These are phyloP conservation scores for Eurystomus glaucurus DNA, from an alignment of 2,797 vertebrate species.

Conservation along the genomic window DNA sequence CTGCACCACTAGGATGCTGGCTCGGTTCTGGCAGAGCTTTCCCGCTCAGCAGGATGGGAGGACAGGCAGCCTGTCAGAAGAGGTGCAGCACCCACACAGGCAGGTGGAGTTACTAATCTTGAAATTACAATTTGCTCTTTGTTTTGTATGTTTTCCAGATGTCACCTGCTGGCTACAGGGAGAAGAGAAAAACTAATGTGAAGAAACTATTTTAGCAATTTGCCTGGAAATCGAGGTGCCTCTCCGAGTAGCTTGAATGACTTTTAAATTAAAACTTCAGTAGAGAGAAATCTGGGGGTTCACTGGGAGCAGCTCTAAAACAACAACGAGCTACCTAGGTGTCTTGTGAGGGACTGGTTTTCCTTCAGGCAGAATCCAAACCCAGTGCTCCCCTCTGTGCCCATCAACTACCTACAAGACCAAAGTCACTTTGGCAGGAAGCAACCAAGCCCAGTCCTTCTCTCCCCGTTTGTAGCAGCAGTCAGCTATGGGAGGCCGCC, in stretches of 20 bases:
- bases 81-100: neutral
- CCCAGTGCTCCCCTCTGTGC: neutral
- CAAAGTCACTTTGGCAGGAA: neutral
- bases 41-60: rapidly evolving
- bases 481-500: neutral
- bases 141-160: conserved; percentile 49
- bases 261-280: neutral
- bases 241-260: neutral
- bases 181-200: neutral
- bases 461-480: neutral
- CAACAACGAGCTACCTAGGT: neutral
- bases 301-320: neutral
- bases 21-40: neutral
- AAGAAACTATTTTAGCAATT: conserved; percentile 9
- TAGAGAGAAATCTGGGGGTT: neutral
- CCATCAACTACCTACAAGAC: neutral
- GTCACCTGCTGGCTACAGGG: conserved; percentile 46
- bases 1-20: neutral
- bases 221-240: conserved; percentile 9
- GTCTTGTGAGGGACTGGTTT: neutral
- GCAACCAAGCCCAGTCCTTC: rapidly evolving
- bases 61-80: neutral
- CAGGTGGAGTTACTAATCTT: neutral
- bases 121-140: neutral
- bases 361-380: neutral